A percentile compares a stretch with the other conserved stretches of the same genome.
Evolutionary conservation across 2,797 vertebrate species (phyloP).

Genomic region (Microtus obscurus): DNA sequence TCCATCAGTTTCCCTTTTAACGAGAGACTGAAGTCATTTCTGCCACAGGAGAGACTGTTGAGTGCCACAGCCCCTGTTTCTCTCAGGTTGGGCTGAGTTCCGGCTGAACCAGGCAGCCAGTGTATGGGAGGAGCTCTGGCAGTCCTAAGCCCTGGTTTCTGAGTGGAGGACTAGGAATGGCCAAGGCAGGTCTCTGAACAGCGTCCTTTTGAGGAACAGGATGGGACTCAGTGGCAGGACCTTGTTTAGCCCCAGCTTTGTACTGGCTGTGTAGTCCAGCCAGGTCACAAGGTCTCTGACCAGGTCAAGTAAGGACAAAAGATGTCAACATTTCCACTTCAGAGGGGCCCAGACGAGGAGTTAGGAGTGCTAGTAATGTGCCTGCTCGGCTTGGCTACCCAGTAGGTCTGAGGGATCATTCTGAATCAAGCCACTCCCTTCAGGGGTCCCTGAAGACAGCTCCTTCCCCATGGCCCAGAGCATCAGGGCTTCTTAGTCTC

Average conservation of each 20-base stretch:
- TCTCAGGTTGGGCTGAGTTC: neutral
- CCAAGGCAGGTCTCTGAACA: neutral
- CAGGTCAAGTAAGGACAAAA: neutral
- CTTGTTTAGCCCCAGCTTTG: neutral
- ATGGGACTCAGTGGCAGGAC: neutral
- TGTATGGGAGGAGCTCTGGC: neutral
- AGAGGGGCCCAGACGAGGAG: neutral
- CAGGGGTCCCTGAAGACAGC: neutral
- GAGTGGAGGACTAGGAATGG: neutral
- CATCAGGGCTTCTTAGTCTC: neutral
- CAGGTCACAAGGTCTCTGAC: neutral
- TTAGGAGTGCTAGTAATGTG: too few species aligned
- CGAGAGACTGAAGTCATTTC: accelerated
- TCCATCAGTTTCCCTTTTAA: neutral
- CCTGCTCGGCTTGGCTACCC: neutral
- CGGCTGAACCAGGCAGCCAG: neutral
- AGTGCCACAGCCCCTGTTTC: accelerated
- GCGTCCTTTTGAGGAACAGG: neutral
- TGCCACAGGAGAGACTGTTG: accelerated
- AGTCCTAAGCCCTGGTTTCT: neutral
- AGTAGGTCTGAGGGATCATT: neutral
- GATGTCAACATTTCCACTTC: neutral
- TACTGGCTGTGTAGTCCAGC: neutral
- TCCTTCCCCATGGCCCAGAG: neutral
- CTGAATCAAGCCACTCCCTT: neutral